Base-by-base conservation (phyloP, 92 coral and sea anemone species). In the Plumapathes pennacea region DNA sequence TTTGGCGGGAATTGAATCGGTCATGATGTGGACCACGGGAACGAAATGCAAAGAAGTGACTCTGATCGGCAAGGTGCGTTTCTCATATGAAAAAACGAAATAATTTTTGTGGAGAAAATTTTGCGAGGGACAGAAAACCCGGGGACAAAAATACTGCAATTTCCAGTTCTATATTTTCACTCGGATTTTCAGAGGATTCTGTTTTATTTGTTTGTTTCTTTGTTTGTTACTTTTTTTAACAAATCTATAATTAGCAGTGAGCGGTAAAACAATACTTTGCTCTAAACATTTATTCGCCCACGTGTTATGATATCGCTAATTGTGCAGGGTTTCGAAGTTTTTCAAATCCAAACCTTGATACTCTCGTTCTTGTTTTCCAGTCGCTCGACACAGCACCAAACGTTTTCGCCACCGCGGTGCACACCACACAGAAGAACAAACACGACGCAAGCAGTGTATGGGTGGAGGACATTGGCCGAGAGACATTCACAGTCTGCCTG, bases 391-490 rank as follows among this genome's bases (percentile, higher is more conserved):
- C 57, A 27, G 57, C 14, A 21, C 86, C 86, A n/a, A 40, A 72
- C 33, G 86, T 80, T 24, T 72, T 71, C 21, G 64, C 73, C 9
- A 72, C 86, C 29, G 46, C 64, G 10, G 75, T 71, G 1, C 86
- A 80, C 62, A 33, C 32, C 24, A 38, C 7, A 5, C 61, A 55
- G 13, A 57, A 48, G 19, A 25, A 37, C 31, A 25, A 44, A 18
- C 32, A 56, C 27, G 85, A 78, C 40, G 85, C 85, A 10, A 61
- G 73, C 32, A 63, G 81, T 4, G 30, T 71, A 1, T 78, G 85
- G 85, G 73, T 78, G 19, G 85, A 78, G 32, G 56, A 80, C 65
- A 55, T 80, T 32, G 43, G 54, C 31, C 42, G 38, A 9, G 1
- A 24, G 4, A 54, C 80, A 26, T 80, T 80, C 55, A 62, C 56